These are phyloP conservation scores for Apogon talboti DNA, from an alignment of 2,797 vertebrate genomes.

Conservation along the genomic window DNA sequence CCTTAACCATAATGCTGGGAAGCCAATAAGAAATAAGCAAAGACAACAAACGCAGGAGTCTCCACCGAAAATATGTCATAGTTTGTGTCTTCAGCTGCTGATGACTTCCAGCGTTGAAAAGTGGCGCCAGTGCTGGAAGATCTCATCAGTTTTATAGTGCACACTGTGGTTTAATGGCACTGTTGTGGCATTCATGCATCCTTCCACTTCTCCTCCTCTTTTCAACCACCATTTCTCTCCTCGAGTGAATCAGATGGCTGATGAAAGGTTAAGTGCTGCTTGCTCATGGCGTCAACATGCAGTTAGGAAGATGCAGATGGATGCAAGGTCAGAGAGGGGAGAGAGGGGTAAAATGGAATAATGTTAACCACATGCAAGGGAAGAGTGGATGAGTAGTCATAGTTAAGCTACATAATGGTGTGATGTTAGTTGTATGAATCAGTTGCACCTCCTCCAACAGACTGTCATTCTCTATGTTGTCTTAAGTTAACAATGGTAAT, in stretches of 20 bases:
- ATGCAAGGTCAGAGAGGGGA: constrained; percentile 16
- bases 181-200: constrained; percentile 15
- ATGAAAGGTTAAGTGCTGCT: constrained; percentile 61
- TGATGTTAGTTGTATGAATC: neutral
- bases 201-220: constrained; percentile 16
- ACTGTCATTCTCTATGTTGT: neutral
- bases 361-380: neutral
- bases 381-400: neutral
- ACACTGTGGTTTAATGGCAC: constrained; percentile 30
- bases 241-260: constrained; percentile 27
- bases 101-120: constrained; percentile 30
- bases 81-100: constrained; percentile 30
- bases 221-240: constrained; percentile 30
- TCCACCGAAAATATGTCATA: constrained; percentile 42
- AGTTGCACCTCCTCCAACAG: neutral
- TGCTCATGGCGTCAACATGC: constrained; percentile 49
- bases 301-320: constrained; percentile 35
- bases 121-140: neutral
- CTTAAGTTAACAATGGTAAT: neutral
- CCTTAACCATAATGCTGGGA: constrained; percentile 1
- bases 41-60: constrained; percentile 18
- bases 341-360: constrained; percentile 1
- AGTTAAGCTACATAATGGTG: neutral
- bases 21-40: constrained; percentile 30
- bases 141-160: constrained; percentile 10